Conservation (phyloP, 37 sponge, comb jelly and placozoan genomes). For the Theonella swinhoei region DNA sequence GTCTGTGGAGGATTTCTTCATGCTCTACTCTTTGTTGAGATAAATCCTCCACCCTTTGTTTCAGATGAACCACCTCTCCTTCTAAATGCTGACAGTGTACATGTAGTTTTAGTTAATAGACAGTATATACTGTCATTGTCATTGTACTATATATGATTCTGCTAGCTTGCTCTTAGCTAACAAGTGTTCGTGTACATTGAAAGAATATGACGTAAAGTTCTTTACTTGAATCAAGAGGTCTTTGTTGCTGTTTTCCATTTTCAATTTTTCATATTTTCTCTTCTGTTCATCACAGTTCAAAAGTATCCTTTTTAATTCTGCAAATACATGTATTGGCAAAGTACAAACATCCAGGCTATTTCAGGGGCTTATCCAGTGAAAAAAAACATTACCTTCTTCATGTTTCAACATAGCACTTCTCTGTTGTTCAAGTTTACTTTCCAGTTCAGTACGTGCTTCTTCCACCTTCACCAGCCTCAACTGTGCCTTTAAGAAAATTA, state of each 20-base stretch:
- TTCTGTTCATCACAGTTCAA: not conserved
- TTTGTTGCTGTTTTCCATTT: not conserved
- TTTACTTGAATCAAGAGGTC: not conserved
- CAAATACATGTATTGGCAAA: too few relatives aligned
- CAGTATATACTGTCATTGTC: too few relatives aligned
- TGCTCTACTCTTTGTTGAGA: not conserved
- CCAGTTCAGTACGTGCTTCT: not conserved
- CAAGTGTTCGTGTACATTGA: too few relatives aligned
- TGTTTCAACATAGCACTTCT: not conserved
- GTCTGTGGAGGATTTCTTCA: not conserved
- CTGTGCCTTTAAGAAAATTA: not conserved
- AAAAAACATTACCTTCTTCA: not conserved
- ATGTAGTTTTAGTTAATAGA: too few relatives aligned
- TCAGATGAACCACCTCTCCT: not conserved
- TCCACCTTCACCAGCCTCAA: not conserved
- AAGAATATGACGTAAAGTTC: too few relatives aligned
- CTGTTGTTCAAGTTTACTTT: not conserved
- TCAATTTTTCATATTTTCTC: not conserved
- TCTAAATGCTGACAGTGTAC: not conserved
- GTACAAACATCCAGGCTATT: too few relatives aligned
- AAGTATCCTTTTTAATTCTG: not conserved
- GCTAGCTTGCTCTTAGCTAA: too few relatives aligned
- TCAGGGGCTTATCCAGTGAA: not conserved
- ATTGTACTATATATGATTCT: not conserved
- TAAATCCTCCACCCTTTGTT: not conserved